Percentiles rank a stretch among this genome's conserved stretches.
These are phyloP conservation scores for Brachypteracias leptosomus DNA, from an alignment of 2,113 vertebrate genomes.

Conservation along the genomic window DNA sequence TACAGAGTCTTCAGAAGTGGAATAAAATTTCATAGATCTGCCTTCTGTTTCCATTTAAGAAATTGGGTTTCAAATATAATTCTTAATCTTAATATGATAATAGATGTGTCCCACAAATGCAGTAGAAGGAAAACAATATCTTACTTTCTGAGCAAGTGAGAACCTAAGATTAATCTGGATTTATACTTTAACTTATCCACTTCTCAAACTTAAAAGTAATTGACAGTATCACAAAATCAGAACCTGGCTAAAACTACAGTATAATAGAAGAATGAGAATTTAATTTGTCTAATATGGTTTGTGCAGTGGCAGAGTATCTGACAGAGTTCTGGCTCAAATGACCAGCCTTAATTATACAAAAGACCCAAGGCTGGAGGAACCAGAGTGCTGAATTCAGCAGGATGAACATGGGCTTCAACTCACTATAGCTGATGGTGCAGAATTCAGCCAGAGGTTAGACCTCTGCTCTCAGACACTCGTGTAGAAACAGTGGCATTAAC, in stretches of 20 bases:
- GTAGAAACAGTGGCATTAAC: background rate
- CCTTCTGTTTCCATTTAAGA: background rate
- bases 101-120: background rate
- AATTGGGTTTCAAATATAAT: background rate
- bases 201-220: background rate
- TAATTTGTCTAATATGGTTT: accelerated
- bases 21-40: background rate
- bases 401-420: background rate
- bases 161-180: background rate
- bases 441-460: background rate
- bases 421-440: accelerated
- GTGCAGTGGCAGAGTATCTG: background rate
- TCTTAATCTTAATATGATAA: background rate
- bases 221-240: background rate
- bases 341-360: background rate
- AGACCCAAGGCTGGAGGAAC: background rate
- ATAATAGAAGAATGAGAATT: background rate
- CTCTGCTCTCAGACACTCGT: accelerated
- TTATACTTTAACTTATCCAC: background rate
- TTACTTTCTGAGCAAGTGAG: background rate
- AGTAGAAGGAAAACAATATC: background rate
- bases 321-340: background rate
- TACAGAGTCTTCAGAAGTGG: background rate
- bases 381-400: background rate
- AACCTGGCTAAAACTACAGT: background rate